A percentile compares a stretch with the other conserved stretches of the same genome.
Conservation (phyloP, 2,888 invertebrate species). For the Galerucella pusilla region DNA sequence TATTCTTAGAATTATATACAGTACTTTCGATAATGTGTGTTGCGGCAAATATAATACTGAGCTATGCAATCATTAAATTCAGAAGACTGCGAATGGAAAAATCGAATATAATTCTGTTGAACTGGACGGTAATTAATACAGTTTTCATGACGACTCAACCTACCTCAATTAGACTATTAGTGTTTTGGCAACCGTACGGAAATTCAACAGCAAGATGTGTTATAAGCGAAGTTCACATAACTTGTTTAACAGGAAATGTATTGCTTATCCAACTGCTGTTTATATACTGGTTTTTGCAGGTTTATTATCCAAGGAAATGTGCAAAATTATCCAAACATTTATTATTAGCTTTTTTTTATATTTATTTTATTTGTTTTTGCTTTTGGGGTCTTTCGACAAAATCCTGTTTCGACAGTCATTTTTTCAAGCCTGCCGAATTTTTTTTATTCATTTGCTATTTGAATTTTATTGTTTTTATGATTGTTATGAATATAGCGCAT, state of each 20-base stretch:
- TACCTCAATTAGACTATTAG: too few species aligned
- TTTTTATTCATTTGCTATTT: too few species aligned
- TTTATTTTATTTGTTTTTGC: constrained; percentile 27
- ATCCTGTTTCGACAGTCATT: background rate
- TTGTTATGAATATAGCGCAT: constrained; percentile 35
- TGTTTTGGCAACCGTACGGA: too few species aligned
- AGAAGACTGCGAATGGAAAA: constrained; percentile 4
- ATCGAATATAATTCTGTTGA: background rate
- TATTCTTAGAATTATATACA: constrained; percentile 8
- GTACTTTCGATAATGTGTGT: constrained; percentile 1
- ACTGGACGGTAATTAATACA: too few species aligned
- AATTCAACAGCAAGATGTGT: constrained; percentile 1
- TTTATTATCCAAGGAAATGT: constrained; percentile 24
- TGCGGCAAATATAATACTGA: constrained; percentile 17
- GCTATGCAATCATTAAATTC: constrained; percentile 16
- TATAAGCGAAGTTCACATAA: constrained; percentile 10
- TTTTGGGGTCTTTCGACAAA: constrained; percentile 8
- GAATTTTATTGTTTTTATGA: constrained; percentile 23
- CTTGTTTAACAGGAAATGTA: constrained; percentile 16
- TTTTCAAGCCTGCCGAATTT: too few species aligned
- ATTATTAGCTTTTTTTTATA: constrained; percentile 6
- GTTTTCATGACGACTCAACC: too few species aligned
- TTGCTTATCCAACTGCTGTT: constrained; percentile 18
- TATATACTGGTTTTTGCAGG: constrained; percentile 32
- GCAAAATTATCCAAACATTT: constrained; percentile 23